Conservation (phyloP, 2,888 invertebrate species). For the Drosophila nr. perissopoda region DNA sequence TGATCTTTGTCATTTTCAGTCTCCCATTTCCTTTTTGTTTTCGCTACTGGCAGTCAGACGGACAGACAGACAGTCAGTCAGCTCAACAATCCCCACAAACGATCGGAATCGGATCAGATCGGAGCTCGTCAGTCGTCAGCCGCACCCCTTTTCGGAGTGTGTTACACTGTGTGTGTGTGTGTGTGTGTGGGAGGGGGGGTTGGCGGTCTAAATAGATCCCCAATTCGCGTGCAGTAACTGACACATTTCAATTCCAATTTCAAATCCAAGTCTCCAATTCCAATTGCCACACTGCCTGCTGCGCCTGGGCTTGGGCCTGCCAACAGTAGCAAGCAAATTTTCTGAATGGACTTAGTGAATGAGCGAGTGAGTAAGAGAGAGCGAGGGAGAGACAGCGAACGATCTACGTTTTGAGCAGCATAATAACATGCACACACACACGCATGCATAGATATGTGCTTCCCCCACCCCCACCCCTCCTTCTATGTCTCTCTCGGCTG, state of each 20-base stretch:
- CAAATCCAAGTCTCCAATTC: not conserved
- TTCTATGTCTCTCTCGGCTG: slow-evolving; percentile 18
- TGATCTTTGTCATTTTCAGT: slow-evolving; percentile 81
- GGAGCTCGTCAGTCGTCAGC: slow-evolving; percentile 44
- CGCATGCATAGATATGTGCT: not conserved
- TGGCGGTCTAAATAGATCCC: slow-evolving; percentile 45
- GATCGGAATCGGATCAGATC: slow-evolving; percentile 38
- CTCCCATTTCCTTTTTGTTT: slow-evolving; percentile 71
- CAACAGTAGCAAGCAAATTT: slow-evolving; percentile 28
- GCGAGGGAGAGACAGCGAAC: slow-evolving; percentile 5
- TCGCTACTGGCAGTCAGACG: slow-evolving; percentile 33
- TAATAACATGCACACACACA: slow-evolving; percentile 19
- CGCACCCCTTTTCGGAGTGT: slow-evolving; percentile 61
- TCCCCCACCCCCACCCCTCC: not conserved
- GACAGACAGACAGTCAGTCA: slow-evolving; percentile 6
- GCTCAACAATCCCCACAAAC: slow-evolving; percentile 41
- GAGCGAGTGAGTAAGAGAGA: slow-evolving; percentile 17
- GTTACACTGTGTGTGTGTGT: not conserved
- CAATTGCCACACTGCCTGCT: slow-evolving; percentile 44
- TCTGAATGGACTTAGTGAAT: slow-evolving; percentile 42
- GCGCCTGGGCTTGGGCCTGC: slow-evolving; percentile 32
- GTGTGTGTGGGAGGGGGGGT: not conserved
- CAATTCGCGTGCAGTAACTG: slow-evolving; percentile 55
- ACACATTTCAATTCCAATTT: slow-evolving; percentile 43
- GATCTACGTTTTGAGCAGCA: slow-evolving; percentile 26